Base-by-base conservation (phyloP, 2,113 vertebrate genomes). In the Zosterops pallidus region DNA sequence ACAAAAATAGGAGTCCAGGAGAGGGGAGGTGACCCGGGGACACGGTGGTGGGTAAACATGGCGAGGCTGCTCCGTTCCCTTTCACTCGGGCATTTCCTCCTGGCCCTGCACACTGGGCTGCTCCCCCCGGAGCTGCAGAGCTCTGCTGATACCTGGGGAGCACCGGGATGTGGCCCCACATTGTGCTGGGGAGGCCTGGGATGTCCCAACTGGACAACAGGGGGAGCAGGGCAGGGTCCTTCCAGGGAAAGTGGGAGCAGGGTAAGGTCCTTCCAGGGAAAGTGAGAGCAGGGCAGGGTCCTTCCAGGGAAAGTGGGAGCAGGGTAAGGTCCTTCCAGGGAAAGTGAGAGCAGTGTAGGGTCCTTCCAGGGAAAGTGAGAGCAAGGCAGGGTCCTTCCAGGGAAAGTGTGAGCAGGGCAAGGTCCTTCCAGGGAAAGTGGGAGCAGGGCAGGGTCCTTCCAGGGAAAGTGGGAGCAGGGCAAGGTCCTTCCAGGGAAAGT, bases 1-100 rank as follows among this genome's bases (percentile, higher is more conserved):
- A 98, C 90, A 96, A 94, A 98, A 98, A 98, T 68, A 98, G 84
- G 35, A 29, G 89, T 95, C 71, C 94, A 57, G 91, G 92, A 76
- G 81, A 68, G 56, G 85, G 52, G 84, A 94, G 96, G 85, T 24
- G 72, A 97, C 44, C 5, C 0, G 62, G 81, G 63, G 50, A 33
- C 7, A 6, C 62, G 2, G 86, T 4, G 9, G 25, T 0, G 55
- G 68, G 88, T 79, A 92, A 90, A 92, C 92, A 1, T 5, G 0
- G 49, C 2, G 0, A 0, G 52, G 81, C 95, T 55, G 94, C 77
- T 25, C 65, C 2, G 2, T 37, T 95, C 75, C 87, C 95, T 80
- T 80, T 85, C 94, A 50, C 89, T 79, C 1, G 15, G 63, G 77
- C 15, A 15, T 35, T 95, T 95, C 95, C 88, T 93, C 71, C 91